These are phyloP conservation scores for Bolborhynchus lineola DNA, from an alignment of 2,113 vertebrate genomes.

Conservation along the genomic window DNA sequence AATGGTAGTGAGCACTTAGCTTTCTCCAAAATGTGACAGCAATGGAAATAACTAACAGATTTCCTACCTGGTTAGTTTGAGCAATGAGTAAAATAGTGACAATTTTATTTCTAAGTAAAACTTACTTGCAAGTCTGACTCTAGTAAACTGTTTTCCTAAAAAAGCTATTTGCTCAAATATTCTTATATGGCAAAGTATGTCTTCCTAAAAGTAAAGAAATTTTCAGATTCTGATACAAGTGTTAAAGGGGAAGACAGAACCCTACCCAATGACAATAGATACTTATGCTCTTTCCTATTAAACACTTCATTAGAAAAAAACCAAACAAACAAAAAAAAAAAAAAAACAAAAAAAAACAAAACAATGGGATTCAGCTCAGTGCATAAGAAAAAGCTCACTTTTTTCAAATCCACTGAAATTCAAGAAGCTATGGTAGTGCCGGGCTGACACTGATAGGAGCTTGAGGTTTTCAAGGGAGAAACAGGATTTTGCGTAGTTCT, in stretches of 20 bases:
- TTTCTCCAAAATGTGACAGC: not conserved
- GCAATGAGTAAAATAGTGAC: not conserved
- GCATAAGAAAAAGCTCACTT: not conserved
- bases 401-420: not conserved
- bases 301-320: not conserved
- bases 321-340: too few relatives aligned
- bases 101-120: not conserved
- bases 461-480: not conserved
- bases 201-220: not conserved
- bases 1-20: not conserved
- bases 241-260: not conserved
- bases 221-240: not conserved
- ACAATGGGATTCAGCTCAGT: not conserved
- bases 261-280: not conserved
- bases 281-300: not conserved
- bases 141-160: not conserved
- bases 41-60: not conserved
- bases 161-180: not conserved
- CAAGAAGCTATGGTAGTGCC: not conserved
- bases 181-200: not conserved
- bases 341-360: too few relatives aligned
- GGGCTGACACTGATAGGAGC: not conserved
- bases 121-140: not conserved
- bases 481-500: not conserved
- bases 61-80: not conserved